A percentile compares a stretch with the other conserved stretches of the same genome.
Evolutionary conservation across 2,797 vertebrate species (phyloP).

Genomic region (Sebastes miniatus): DNA sequence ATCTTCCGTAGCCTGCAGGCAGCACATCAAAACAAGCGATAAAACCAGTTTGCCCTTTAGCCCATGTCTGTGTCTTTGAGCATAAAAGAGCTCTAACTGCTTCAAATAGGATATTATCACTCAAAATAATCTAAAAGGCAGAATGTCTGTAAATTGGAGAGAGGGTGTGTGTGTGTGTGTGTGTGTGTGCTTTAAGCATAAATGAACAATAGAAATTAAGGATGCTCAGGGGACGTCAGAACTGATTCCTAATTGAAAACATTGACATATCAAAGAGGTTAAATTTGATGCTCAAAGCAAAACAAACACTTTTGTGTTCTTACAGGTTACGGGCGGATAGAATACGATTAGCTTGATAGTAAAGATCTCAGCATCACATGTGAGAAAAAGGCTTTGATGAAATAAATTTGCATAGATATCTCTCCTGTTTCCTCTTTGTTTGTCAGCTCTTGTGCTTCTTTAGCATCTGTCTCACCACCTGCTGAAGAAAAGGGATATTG

Average conservation of each 20-base stretch:
- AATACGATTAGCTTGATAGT: slow-evolving; percentile 20
- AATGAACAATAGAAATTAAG: slow-evolving; percentile 49
- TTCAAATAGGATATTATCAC: slow-evolving; percentile 25
- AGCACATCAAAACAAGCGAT: not conserved
- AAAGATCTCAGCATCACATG: not conserved
- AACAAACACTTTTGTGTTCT: slow-evolving; percentile 13
- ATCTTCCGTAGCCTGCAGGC: not conserved
- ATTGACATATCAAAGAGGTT: slow-evolving; percentile 66
- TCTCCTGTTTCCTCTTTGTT: slow-evolving; percentile 1
- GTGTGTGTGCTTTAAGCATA: slow-evolving; percentile 39
- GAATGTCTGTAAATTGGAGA: not conserved
- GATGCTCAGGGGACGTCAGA: slow-evolving; percentile 26
- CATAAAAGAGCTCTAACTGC: not conserved
- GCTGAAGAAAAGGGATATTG: not conserved
- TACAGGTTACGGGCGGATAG: slow-evolving; percentile 36
- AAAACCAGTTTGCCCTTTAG: not conserved
- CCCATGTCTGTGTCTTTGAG: not conserved
- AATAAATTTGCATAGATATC: slow-evolving; percentile 7
- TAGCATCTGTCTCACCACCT: slow-evolving; percentile 44
- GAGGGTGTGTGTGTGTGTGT: not conserved
- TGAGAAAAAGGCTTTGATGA: slow-evolving; percentile 34
- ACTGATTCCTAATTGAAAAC: slow-evolving; percentile 47
- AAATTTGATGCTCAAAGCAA: slow-evolving; percentile 25
- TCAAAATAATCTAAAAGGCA: slow-evolving; percentile 11
- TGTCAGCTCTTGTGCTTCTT: slow-evolving; percentile 11